Base-by-base conservation (phyloP, 2,888 invertebrate species). In the Drosophila prostipennis region DNA sequence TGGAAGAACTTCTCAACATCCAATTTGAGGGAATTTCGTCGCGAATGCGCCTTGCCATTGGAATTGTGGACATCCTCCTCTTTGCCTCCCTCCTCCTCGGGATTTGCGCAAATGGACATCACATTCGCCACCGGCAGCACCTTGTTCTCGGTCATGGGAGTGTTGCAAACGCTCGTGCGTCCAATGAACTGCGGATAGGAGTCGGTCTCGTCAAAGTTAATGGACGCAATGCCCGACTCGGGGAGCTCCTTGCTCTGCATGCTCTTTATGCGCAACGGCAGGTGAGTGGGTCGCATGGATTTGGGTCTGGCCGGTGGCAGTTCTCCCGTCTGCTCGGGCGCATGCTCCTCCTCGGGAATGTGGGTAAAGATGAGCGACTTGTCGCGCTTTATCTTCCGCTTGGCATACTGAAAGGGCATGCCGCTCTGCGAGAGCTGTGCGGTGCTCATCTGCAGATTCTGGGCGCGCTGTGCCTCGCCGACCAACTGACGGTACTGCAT, bases 291-390 rank as follows among this genome's bases (percentile, higher is more conserved):
- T 32, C 94, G 93, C 76, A 84, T 77, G 4, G 83, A 80, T 61
- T 89, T 91, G 13, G 86, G 79, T 14, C 86, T 76, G 4, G 74
- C 73, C n/a, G 60, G 16, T 1, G 77, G 78, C 55, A 82, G 5
- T 10, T 78, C 79, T 14, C 29, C 40, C 4, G 14, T 32, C 23
- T 61, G 39, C 23, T 53, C 71, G 0, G 61, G 6, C 0, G 65
- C 39, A 10, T 87, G 79, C 55, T 79, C 85, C 59, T 97, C 96
- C 92, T 96, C 96, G 2, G 96, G 96, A 54, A 96, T 96, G 5
- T 96, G 96, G 0, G 96, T 96, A 87, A 96, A 96, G 36, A 96
- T 95, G 3, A 96, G 91, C 0, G 96, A 96, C 73, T 95, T 95
- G 89, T 96, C 96, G 54, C 96, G 93, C 91, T 96, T 96, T 94